phyloP scores from a whole-genome alignment of 2,113 vertebrate genomes.

The Atractosteus spatula region DNA sequence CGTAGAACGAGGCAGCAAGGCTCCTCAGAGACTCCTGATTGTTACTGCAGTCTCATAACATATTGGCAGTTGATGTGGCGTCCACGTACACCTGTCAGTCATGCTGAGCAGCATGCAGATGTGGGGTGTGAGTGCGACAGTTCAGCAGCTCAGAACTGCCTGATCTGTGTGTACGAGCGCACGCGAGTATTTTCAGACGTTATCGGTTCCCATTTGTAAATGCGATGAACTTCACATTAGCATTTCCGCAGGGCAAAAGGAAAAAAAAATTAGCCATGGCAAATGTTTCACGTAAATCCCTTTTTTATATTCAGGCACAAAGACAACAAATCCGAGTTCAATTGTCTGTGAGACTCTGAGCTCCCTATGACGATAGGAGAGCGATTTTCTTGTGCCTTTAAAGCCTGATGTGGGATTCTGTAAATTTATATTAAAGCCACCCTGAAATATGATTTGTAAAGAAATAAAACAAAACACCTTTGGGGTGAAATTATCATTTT shows the following conservation, averaged over 20 bases:
- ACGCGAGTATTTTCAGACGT: constrained; percentile 36
- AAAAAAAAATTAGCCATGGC: constrained; percentile 64
- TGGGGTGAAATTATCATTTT: too few relatives aligned
- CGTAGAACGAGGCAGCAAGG: constrained; percentile 55
- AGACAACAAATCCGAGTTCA: constrained; percentile 51
- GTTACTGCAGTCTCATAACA: constrained; percentile 75
- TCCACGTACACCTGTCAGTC: constrained; percentile 81
- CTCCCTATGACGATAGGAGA: constrained; percentile 57
- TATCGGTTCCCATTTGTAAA: constrained; percentile 37
- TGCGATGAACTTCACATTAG: constrained; percentile 39
- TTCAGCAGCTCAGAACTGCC: constrained; percentile 23
- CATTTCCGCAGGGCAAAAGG: constrained; percentile 69
- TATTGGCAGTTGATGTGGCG: constrained; percentile 72
- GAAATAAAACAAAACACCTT: too few relatives aligned
- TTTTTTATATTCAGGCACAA: constrained; percentile 67
- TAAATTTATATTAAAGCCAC: too few relatives aligned
- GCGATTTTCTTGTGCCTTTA: constrained; percentile 47
- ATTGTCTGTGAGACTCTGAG: constrained; percentile 60
- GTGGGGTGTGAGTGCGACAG: constrained; percentile 33
- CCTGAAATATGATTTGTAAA: too few relatives aligned
- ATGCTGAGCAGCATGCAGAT: constrained; percentile 52
- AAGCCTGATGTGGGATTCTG: constrained; percentile 12
- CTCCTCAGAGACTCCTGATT: constrained; percentile 75
- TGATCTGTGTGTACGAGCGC: neutral
- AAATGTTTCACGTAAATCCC: constrained; percentile 63